Percentiles rank a stretch among this genome's conserved stretches.
These are phyloP conservation scores for Pilophorus perplexus DNA, from an alignment of 2,888 invertebrate species.

Conservation along the genomic window DNA sequence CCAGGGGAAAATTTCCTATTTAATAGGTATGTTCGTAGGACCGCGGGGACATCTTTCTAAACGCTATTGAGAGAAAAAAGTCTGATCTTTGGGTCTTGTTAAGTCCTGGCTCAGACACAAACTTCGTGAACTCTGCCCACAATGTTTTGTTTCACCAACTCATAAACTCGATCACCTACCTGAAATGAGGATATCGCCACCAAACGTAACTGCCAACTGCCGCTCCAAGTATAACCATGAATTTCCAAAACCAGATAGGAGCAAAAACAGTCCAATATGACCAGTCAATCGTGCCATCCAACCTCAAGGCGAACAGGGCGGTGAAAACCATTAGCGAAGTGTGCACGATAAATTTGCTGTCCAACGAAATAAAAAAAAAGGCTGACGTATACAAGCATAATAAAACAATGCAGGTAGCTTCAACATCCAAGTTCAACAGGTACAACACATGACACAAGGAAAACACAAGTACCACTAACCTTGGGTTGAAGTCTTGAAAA, in stretches of 20 bases:
- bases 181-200: slow-evolving; percentile 94
- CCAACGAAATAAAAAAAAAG: slow-evolving; percentile 51
- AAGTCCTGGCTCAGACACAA: no score
- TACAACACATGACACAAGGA: no score
- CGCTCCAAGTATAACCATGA: slow-evolving; percentile 84
- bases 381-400: slow-evolving; percentile 28
- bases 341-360: slow-evolving; percentile 96
- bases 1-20: no score
- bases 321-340: slow-evolving; percentile 89
- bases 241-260: slow-evolving; percentile 98
- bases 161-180: no score
- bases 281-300: slow-evolving; percentile 87
- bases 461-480: slow-evolving; percentile 57
- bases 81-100: no score
- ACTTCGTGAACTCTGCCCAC: no score
- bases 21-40: no score
- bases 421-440: neutral
- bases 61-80: no score
- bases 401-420: neutral
- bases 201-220: slow-evolving; percentile 90
- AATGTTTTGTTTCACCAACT: no score
- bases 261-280: slow-evolving; percentile 95
- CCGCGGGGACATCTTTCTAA: no score
- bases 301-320: slow-evolving; percentile 80
- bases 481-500: slow-evolving; percentile 89